Conservation (phyloP, 2,797 vertebrate species). For the Sibirionetta formosa region DNA sequence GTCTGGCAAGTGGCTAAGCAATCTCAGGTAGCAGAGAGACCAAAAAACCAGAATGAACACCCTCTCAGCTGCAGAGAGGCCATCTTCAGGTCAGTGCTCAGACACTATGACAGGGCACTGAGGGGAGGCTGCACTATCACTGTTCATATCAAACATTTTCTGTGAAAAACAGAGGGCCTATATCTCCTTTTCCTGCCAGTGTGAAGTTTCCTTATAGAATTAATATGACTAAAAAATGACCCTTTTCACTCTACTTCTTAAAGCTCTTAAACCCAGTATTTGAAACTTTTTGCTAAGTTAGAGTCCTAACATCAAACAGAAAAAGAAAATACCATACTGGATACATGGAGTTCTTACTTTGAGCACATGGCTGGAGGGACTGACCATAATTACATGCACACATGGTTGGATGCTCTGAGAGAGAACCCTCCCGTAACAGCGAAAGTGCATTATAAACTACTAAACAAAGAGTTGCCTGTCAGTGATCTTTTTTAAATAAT, state of each 20-base stretch:
- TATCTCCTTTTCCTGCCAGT: neutral
- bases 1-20: neutral
- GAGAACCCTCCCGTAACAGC: neutral
- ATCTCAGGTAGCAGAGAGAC: neutral
- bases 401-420: neutral
- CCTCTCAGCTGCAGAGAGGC: neutral
- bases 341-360: neutral
- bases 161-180: neutral
- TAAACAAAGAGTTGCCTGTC: neutral
- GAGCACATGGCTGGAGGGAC: neutral
- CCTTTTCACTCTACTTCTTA: neutral
- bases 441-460: neutral
- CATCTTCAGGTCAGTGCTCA: neutral
- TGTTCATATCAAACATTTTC: neutral
- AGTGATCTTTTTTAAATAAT: neutral
- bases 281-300: neutral
- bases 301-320: neutral
- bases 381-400: too few species aligned
- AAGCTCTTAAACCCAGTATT: neutral
- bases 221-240: neutral
- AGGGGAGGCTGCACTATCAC: rapidly evolving
- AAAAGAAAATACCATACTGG: neutral
- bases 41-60: neutral
- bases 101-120: neutral
- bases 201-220: neutral